Evolutionary conservation across 2,888 invertebrate species (phyloP), one percentile per base, ranked within the genome.

Genomic region (Marasmarcha lunaedactyla): DNA sequence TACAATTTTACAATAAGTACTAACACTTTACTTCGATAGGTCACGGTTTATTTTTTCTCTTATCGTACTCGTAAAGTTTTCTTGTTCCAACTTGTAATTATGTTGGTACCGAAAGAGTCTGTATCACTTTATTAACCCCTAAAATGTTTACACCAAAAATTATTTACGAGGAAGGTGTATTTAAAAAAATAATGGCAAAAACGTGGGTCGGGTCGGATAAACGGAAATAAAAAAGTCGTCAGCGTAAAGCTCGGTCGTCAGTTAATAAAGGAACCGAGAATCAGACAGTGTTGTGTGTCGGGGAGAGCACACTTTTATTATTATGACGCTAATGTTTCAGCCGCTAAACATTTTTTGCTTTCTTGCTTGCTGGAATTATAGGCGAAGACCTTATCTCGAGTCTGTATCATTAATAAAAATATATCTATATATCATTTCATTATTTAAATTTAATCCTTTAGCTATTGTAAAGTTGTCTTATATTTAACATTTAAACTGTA

Each of bases 141-240:
- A 67, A 67, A 67, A 67, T 64, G 63, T 68, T 68, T 65, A 65
- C 62, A 56, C 51, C 55, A 42, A 59, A 68, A 67, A 68, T 63
- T 57, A 62, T 30, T 55, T 53, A 48, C 46, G 46, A 46, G 46
- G 46, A 49, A 53, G 64, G 60, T 61, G 63, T 59, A 57, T 60
- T 54, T 49, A 42, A 51, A 46, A 47, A 46, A 41, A 43, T 40
- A 44, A 49, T 36, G 36, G 36, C 35, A 34, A 30, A 39, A 42
- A 38, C 35, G 30, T 33, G 12, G 30, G 30, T 37, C 38, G 15
- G 50, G 49, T 51, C 49, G 38, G 46, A 63, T 64, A 62, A 64
- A 57, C 65, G 65, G 65, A 71, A 72, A 76, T 76, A 78, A 79
- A 77, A 76, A 71, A 67, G 70, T 66, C 77, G 68, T 72, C 71